Conservation (phyloP, 2,113 vertebrate species). For the Cranoglanis bouderius region DNA sequence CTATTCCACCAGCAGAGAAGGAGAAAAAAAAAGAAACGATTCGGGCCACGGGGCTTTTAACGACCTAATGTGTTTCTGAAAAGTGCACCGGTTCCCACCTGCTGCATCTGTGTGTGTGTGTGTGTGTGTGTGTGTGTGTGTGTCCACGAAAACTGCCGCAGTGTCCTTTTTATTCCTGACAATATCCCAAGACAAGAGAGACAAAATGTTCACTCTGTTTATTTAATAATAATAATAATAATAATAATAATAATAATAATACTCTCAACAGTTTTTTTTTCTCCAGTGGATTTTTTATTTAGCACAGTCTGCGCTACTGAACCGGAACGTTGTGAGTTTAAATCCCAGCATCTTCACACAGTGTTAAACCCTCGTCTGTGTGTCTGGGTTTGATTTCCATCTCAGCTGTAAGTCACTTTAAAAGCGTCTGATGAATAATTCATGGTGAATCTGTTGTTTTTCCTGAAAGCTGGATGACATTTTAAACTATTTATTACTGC, state of each 20-base stretch:
- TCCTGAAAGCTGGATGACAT: constrained; percentile 7
- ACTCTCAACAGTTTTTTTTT: too few relatives aligned
- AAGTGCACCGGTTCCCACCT: constrained; percentile 26
- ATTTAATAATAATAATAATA: background rate
- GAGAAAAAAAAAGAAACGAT: constrained; percentile 14
- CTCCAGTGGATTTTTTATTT: background rate
- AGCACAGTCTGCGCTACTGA: background rate
- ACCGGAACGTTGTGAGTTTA: background rate
- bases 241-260: background rate
- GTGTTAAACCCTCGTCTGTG: background rate
- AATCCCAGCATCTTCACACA: background rate
- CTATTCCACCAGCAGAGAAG: constrained; percentile 54
- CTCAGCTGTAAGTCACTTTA: background rate
- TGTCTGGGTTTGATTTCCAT: background rate
- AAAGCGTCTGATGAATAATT: constrained; percentile 4
- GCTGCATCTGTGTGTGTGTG: constrained; percentile 30
- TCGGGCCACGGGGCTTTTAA: constrained; percentile 40
- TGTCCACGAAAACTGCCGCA: background rate
- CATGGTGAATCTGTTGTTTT: constrained; percentile 9
- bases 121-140: constrained; percentile 26
- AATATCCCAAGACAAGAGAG: background rate
- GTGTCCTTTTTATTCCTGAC: background rate
- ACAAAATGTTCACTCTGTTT: background rate
- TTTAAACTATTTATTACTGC: constrained; percentile 8
- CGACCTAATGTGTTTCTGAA: constrained; percentile 46